These are phyloP conservation scores for Apodemia zela DNA, from an alignment of 2,888 invertebrate genomes.

Conservation along the genomic window DNA sequence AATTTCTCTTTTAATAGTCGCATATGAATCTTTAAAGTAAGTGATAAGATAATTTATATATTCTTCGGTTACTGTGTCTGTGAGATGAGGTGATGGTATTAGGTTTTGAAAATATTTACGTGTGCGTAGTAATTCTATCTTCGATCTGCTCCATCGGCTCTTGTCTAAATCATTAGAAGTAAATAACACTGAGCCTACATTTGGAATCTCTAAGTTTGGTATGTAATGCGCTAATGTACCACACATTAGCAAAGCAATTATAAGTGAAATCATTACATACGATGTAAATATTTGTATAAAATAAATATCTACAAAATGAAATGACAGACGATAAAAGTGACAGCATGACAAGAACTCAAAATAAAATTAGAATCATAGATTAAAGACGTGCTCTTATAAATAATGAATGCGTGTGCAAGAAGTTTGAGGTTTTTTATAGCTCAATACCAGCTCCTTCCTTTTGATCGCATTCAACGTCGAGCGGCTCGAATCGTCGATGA, in stretches of 20 bases:
- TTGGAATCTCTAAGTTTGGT: conserved; percentile 35
- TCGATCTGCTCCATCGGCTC: conserved; percentile 43
- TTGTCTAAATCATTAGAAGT: conserved; percentile 40
- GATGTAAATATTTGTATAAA: conserved; percentile 45
- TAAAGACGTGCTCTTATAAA: neutral
- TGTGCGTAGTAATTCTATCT: conserved; percentile 48
- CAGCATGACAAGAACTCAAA: neutral
- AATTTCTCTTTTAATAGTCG: conserved; percentile 44
- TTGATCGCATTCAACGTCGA: too few relatives aligned
- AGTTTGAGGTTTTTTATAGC: too few relatives aligned
- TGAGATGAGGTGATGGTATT: conserved; percentile 45
- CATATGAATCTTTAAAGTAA: conserved; percentile 49
- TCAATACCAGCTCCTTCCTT: too few relatives aligned
- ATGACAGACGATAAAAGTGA: neutral
- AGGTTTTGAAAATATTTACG: conserved; percentile 52
- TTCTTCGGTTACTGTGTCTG: conserved; percentile 43
- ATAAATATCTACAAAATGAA: conserved; percentile 53
- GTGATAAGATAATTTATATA: conserved; percentile 43
- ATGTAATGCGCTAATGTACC: conserved; percentile 29
- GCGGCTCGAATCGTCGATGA: too few relatives aligned
- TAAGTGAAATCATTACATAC: conserved; percentile 22
- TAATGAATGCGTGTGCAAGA: too few relatives aligned
- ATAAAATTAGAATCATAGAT: neutral
- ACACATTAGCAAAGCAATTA: conserved; percentile 25
- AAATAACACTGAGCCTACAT: conserved; percentile 64